Evolutionary conservation across 1,140 invertebrate genomes (phyloP), one percentile per base, ranked within the genome.

Genomic region (Pentalonia nigronervosa): DNA sequence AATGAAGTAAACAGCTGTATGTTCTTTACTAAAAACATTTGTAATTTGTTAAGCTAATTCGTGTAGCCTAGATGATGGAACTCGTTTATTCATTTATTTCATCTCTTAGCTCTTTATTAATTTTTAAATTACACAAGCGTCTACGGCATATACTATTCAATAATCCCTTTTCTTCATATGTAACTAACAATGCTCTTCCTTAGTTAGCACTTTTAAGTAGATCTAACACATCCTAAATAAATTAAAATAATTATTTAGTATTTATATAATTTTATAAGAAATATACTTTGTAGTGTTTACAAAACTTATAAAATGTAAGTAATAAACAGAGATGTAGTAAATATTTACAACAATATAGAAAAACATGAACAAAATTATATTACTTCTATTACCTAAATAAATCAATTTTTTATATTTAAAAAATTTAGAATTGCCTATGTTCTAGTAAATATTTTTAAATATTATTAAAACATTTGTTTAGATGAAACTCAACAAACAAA

Each of bases 131-230:
- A 8, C 48, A 88, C 4, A 88, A 1, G 0, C 86, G 86, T 88
- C 45, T 88, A 50, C 86, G 86, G 17, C 86, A n/a, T 50, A 88
- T 50, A 30, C 86, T 88, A 7, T 88, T 47, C 47, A 88, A 50
- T 50, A 88, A 50, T 0, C 86, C 86, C 0, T 20, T 50, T 50
- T 88, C 0, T n/a, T 50, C 17, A n/a, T 50, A 88, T 17, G 8
- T 34, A n/a, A 47, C 9, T 34, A 88, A 88, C 50, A 88, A 50
- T 30, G 86, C 23, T 4, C 21, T 88, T 1, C 36, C 86, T 88
- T 88, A n/a, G 14, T 88, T 88, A 50, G 47, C 25, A 50, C 23
- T 88, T 88, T 34, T 0, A 48, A 88, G 86, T 88, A 88, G 25
- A 88, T 88, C 30, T 50, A 50, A 21, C 25, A 88, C 0, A 0